Evolutionary conservation across 1,140 invertebrate genomes (phyloP), one percentile per base, ranked within the genome.

Genomic region (Bombus pascuorum): DNA sequence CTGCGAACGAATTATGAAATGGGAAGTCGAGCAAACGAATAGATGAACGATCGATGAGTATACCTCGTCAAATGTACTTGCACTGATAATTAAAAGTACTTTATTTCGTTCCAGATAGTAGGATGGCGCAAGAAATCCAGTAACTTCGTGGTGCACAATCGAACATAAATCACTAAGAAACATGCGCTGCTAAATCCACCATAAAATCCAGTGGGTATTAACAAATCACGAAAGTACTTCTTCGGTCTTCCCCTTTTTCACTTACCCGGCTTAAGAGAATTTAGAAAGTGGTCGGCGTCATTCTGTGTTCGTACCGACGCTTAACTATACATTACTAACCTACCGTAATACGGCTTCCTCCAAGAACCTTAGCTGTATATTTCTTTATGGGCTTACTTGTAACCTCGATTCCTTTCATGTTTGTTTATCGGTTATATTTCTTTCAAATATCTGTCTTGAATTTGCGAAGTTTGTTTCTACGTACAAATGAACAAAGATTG

Each of bases 241-340:
- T 77, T 86, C 47, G 74, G 80, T 39, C 88, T 89, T 88, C 47
- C 77, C 87, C 87, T 88, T 89, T 90, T 91, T 91, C 90, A 90
- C 89, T 91, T 75, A 83, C 34, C 71, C 77, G 77, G 87, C 90
- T 91, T 91, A 91, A 89, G 86, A 86, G 90, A 91, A 91, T 91
- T 91, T 91, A 91, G 79, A 81, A 88, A 84, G 77, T 85, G 81
- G 53, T 25, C 62, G 79, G 34, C 47, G 62, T 85, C 57, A 71
- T 84, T 68, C 71, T 53, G 88, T 76, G 86, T 71, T 39, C 59
- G 65, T 79, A 73, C 13, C 47, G 5, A 42, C 76, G 70, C 57
- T 81, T 79, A 62, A 53, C 87, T 86, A 83, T 83, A 86, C 70
- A 85, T 89, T 89, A 89, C 83, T 62, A 47, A 78, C 77, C 70